phyloP scores from a whole-genome alignment of 2,888 invertebrate species.

The Alloscopus bannaensis region DNA sequence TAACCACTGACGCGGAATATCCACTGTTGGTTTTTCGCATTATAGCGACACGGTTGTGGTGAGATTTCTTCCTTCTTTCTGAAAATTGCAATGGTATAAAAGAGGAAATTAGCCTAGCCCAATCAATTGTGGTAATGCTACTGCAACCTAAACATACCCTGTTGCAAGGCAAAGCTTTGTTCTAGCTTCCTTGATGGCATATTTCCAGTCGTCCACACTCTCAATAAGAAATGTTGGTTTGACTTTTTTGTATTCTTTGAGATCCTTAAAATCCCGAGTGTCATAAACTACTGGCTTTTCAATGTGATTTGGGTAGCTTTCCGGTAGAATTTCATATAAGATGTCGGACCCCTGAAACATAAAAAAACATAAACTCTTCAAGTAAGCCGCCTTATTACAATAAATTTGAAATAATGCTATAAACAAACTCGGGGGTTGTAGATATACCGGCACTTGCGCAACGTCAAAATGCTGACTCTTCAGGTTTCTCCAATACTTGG shows the following conservation, averaged over 20 bases:
- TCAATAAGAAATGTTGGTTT: slow-evolving; percentile 67
- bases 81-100: neutral
- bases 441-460: slow-evolving; percentile 59
- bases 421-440: neutral
- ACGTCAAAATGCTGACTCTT: slow-evolving; percentile 64
- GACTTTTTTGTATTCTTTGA: slow-evolving; percentile 47
- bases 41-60: slow-evolving; percentile 40
- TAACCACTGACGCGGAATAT: slow-evolving; percentile 59
- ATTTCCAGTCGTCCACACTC: slow-evolving; percentile 69
- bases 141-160: too few relatives aligned
- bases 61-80: slow-evolving; percentile 59
- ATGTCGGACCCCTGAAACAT: slow-evolving; percentile 59
- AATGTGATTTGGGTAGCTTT: slow-evolving; percentile 47
- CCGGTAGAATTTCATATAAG: slow-evolving; percentile 60
- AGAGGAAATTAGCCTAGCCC: slow-evolving; percentile 7
- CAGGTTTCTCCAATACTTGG: slow-evolving; percentile 66
- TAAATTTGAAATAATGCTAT: too few relatives aligned
- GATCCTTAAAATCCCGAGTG: slow-evolving; percentile 49
- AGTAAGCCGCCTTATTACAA: too few relatives aligned
- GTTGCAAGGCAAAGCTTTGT: slow-evolving; percentile 65
- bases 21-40: slow-evolving; percentile 64
- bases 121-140: too few relatives aligned
- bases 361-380: neutral
- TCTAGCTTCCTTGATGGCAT: slow-evolving; percentile 64
- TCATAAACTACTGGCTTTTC: slow-evolving; percentile 63